Evolutionary conservation across 2,113 vertebrate species (phyloP), one percentile per base, ranked within the genome.

Genomic region (Amia ocellicauda): DNA sequence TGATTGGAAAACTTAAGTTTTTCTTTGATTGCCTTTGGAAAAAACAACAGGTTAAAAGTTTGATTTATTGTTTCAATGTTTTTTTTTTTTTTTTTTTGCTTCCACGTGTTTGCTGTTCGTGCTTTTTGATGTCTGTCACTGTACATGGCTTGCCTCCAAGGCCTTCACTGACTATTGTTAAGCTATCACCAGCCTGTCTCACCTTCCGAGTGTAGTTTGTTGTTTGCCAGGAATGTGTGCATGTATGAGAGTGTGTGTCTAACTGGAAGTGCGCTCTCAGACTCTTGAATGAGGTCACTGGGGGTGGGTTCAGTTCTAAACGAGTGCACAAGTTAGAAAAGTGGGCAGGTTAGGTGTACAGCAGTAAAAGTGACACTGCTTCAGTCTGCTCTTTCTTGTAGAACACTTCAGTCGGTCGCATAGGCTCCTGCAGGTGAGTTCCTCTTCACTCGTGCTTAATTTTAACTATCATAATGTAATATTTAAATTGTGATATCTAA

Each of bases 251-350:
- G 31, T 36, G 20, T 59, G 16, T 24, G 24, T 59, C 9, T 36
- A 36, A 49, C 73, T 68, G 70, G 78, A 52, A 77, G 74, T 54
- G 63, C 74, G 29, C 26, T 4, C n/a, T 19, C 56, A 41, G 72
- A 42, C 49, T 62, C 14, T 23, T 7, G 31, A 47, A 68, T 83
- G 82, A 86, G 81, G 83, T 85, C 83, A 85, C 74, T 11, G 53
- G 52, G 45, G 47, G 59, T 62, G 31, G 63, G 69, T 76, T 74
- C 62, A 26, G 66, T 82, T 83, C 73, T 62, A 84, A 59, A 24
- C 69, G 28, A 17, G 52, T 63, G 62, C 62, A 8, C 20, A 69
- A 71, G 22, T 76, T 78, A 74, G 31, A 36, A 72, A 76, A 74
- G 62, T 71, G 58, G 63, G 60, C 68, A 60, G 51, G 19, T 68